Conservation (phyloP, 1,140 invertebrate species). For the Armadillidium nasatum region DNA sequence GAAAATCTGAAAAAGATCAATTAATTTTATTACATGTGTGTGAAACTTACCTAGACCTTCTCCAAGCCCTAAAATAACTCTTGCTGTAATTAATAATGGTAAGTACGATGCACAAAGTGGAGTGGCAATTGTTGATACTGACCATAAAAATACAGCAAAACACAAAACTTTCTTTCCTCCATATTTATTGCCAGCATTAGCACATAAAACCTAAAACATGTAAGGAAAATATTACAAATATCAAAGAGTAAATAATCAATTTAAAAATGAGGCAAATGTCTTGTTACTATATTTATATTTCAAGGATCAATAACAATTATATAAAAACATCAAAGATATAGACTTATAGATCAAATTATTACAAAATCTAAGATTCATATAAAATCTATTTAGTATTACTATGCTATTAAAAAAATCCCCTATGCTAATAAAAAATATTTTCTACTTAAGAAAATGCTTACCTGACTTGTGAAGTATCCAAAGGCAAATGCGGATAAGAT, state of each 20-base stretch:
- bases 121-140: constrained; percentile 67
- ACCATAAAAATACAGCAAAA: constrained; percentile 69
- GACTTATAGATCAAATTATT: no score
- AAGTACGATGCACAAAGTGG: constrained; percentile 64
- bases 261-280: no score
- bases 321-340: no score
- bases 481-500: constrained; percentile 72
- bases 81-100: constrained; percentile 59
- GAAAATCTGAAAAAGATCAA: no score
- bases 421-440: no score
- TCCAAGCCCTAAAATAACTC: constrained; percentile 66
- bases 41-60: constrained; percentile 68
- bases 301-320: no score
- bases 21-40: no score
- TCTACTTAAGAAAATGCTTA: constrained; percentile 49
- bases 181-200: constrained; percentile 64
- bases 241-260: no score
- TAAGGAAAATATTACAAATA: neutral
- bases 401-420: no score
- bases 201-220: constrained; percentile 60
- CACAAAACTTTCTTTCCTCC: constrained; percentile 68
- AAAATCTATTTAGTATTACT: no score
- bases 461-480: constrained; percentile 74
- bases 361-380: no score
- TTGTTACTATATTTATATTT: no score